A percentile compares a stretch with the other conserved stretches of the same genome.
These are phyloP conservation scores for Stenchaetothrips biformis DNA, from an alignment of 2,888 invertebrate species.

Conservation along the genomic window DNA sequence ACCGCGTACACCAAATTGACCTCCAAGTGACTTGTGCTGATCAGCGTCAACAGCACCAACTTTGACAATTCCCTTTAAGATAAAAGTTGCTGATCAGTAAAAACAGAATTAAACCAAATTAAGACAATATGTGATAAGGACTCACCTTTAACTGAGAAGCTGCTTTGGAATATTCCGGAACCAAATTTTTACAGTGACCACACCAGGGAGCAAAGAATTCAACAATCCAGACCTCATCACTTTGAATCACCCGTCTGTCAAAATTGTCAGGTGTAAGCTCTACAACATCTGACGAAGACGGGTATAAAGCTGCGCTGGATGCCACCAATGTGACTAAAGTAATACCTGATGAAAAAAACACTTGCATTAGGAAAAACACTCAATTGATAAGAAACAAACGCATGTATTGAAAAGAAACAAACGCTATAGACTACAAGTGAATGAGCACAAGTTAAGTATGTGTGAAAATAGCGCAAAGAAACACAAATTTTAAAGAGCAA, in stretches of 20 bases:
- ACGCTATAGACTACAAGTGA: not conserved
- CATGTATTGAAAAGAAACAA: not conserved
- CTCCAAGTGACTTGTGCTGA: constrained; percentile 73
- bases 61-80: constrained; percentile 76
- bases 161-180: constrained; percentile 89
- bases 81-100: constrained; percentile 30
- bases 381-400: not conserved
- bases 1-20: constrained; percentile 76
- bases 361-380: not conserved
- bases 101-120: not conserved
- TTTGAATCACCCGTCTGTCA: constrained; percentile 71
- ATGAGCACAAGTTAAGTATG: no score
- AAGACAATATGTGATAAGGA: constrained; percentile 25
- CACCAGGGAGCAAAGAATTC: constrained; percentile 98
- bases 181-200: constrained; percentile 83
- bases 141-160: constrained; percentile 83
- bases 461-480: no score
- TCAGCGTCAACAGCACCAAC: constrained; percentile 93
- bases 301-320: constrained; percentile 53
- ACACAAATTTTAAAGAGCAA: no score
- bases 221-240: constrained; percentile 89
- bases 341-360: not conserved
- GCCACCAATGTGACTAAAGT: constrained; percentile 25
- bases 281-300: constrained; percentile 70
- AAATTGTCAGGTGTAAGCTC: constrained; percentile 85